These are phyloP conservation scores for Myotis yumanensis DNA, from an alignment of 2,113 vertebrate species.

Conservation along the genomic window DNA sequence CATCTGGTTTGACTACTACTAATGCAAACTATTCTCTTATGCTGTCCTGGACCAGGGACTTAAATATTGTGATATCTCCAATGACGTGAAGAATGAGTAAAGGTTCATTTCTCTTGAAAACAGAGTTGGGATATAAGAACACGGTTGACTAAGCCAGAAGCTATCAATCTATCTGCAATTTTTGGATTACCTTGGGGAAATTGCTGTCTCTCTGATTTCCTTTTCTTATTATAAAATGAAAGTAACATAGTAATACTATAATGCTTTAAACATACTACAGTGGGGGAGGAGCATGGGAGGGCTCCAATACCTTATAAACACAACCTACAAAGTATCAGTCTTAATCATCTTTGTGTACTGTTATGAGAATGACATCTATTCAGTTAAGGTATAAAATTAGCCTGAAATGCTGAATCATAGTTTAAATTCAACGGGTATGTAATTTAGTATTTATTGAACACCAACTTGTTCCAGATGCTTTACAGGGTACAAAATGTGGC, in stretches of 20 bases:
- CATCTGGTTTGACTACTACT: background rate
- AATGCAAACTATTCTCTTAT: background rate
- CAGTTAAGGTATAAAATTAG: background rate
- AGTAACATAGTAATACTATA: background rate
- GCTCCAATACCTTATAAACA: background rate
- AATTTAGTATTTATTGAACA: constrained; percentile 9
- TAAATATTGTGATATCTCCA: background rate
- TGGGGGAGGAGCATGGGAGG: rapidly evolving
- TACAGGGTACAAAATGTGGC: background rate
- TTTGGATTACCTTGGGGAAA: background rate
- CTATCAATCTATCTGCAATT: background rate
- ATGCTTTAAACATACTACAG: background rate
- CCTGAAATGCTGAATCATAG: background rate
- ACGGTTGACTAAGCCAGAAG: background rate
- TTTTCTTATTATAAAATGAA: constrained; percentile 13
- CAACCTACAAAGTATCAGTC: background rate
- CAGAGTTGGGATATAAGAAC: background rate
- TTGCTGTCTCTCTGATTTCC: background rate
- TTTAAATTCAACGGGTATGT: background rate
- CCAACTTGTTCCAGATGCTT: constrained; percentile 17
- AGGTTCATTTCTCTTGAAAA: background rate
- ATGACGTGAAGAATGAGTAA: background rate
- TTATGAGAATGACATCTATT: background rate
- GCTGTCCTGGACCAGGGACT: background rate
- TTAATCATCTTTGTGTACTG: background rate